Evolutionary conservation across 1,140 invertebrate genomes (phyloP), one percentile per base, ranked within the genome.

Genomic region (Polypedilum vanderplanki): DNA sequence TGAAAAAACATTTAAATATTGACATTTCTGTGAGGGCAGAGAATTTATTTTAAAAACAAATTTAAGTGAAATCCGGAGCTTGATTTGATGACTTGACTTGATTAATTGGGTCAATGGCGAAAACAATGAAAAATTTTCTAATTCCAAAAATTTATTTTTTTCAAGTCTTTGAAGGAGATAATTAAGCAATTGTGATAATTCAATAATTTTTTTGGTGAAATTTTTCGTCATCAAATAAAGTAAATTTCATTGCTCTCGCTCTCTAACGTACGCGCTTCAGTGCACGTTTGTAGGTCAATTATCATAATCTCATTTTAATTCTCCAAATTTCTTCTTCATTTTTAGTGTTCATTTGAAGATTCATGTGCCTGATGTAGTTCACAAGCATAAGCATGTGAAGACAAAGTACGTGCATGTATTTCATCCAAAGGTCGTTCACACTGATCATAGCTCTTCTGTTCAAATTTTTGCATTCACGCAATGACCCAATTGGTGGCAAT

Each of bases 291-390:
- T 57, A n/a, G 46, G 46, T 57, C 46, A 57, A 57, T 57, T 15
- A 57, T 12, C 8, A 5, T 20, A 18, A 70, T 20, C 18, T 70
- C 65, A 70, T 70, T 70, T 70, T 70, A 70, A 70, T 70, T 18
- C 18, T 7, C 17, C 18, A 67, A 18, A 22, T 70, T 70, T 70
- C 65, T 70, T 70, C 65, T 22, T 20, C 7, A 20, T 70, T 70
- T n/a, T 70, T 70, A 70, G 65, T 20, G 65, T 70, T 70, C 65
- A 70, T 70, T 18, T 70, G 9, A 70, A 70, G 18, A 70, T 70
- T 20, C 65, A 70, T 70, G 20, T 70, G 20, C 65, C 65, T 9
- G 65, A 70, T 20, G 18, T 70, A 20, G 18, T 70, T 20, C 65
- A 70, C 18, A 18, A 22, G 18, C 65, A 70, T 22, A 70, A 70